These are phyloP conservation scores for Sinotaia quadrata DNA, from an alignment of 2,888 invertebrate genomes.

Conservation along the genomic window DNA sequence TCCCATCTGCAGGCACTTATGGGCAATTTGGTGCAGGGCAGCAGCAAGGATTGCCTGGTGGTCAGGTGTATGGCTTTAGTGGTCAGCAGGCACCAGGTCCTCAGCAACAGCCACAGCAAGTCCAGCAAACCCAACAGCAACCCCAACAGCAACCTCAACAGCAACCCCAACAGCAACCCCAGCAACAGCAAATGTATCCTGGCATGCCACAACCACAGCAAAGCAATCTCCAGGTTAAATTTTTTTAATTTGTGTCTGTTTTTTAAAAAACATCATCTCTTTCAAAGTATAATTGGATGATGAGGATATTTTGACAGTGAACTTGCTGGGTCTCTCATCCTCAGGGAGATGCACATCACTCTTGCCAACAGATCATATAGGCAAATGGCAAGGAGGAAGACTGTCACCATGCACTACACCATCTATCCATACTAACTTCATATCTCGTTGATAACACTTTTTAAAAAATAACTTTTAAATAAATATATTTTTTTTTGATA, in stretches of 20 bases:
- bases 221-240: slow-evolving; percentile 13
- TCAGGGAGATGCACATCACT: too few species aligned
- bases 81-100: slow-evolving; percentile 31
- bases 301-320: too few species aligned
- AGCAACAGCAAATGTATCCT: slow-evolving; percentile 21
- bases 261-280: too few species aligned
- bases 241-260: background rate
- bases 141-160: slow-evolving; percentile 32
- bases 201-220: slow-evolving; percentile 6
- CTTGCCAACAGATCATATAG: too few species aligned
- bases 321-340: too few species aligned
- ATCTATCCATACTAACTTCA: too few species aligned
- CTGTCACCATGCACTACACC: too few species aligned
- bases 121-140: slow-evolving; percentile 22
- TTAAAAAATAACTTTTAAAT: too few species aligned
- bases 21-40: slow-evolving; percentile 24
- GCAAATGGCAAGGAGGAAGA: too few species aligned
- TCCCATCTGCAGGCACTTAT: slow-evolving; percentile 26
- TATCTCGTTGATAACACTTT: too few species aligned
- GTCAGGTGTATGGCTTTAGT: slow-evolving; percentile 12
- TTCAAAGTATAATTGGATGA: too few species aligned
- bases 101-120: slow-evolving; percentile 23
- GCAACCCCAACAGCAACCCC: slow-evolving; percentile 6
- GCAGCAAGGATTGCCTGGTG: slow-evolving; percentile 16
- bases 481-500: too few species aligned